A percentile compares a stretch with the other conserved stretches of the same genome.
phyloP scores from a whole-genome alignment of 2,113 vertebrate species.

The Penelope pileata region DNA sequence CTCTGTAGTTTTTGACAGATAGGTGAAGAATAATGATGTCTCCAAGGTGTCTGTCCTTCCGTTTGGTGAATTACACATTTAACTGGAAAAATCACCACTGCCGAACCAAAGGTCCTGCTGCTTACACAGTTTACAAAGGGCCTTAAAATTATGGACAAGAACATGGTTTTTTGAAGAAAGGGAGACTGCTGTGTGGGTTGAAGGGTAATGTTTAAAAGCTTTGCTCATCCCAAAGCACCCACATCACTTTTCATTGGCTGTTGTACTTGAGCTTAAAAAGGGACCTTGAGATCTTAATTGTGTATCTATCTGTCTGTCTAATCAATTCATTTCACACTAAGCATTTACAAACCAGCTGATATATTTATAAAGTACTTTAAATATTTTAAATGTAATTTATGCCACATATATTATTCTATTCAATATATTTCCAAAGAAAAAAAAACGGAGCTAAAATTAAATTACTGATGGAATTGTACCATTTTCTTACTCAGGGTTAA shows the following conservation, averaged over 20 bases:
- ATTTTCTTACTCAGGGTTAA: not conserved
- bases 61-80: constrained; percentile 36
- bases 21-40: constrained; percentile 65
- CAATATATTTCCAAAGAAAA: not conserved
- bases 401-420: not conserved
- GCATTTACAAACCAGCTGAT: not conserved
- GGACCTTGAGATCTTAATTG: not conserved
- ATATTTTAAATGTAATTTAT: not conserved
- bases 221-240: not conserved
- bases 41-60: constrained; percentile 46
- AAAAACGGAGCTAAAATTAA: not conserved
- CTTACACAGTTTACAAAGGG: constrained; percentile 36
- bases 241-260: not conserved
- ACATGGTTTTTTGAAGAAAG: constrained; percentile 24
- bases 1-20: constrained; percentile 48
- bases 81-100: constrained; percentile 42
- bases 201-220: constrained; percentile 45
- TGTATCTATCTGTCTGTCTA: not conserved
- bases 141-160: constrained; percentile 36
- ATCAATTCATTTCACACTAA: not conserved
- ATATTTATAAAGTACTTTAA: not conserved
- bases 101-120: constrained; percentile 53
- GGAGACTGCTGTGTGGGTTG: constrained; percentile 36
- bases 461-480: not conserved
- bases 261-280: not conserved